These are phyloP conservation scores for Catostylus mosaicus DNA, from an alignment of 30 jellyfish, hydroid and myxozoan genomes.

Conservation along the genomic window DNA sequence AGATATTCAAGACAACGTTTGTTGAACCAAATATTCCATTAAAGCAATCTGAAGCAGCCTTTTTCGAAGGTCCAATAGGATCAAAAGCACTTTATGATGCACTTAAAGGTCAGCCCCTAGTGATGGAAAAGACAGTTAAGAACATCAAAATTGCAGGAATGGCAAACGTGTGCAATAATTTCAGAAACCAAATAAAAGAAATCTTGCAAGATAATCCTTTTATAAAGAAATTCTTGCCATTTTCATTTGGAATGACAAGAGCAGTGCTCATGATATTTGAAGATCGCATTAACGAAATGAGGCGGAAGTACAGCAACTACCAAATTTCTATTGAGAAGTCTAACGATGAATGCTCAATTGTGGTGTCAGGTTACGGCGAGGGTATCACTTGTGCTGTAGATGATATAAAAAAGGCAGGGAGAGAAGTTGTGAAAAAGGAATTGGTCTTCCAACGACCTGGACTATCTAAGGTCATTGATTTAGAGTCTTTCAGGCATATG, in stretches of 20 bases:
- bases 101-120: not conserved
- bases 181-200: not conserved
- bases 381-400: not conserved
- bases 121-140: not conserved
- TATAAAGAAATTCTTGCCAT: not conserved
- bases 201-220: constrained; percentile 25
- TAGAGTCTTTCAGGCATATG: not conserved
- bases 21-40: not conserved
- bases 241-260: constrained; percentile 13
- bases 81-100: not conserved
- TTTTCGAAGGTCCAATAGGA: not conserved
- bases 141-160: not conserved
- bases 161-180: not conserved
- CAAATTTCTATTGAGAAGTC: not conserved
- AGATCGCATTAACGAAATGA: not conserved
- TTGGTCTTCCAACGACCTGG: constrained; percentile 30
- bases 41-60: not conserved
- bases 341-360: constrained; percentile 12
- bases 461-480: not conserved
- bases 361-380: constrained; percentile 22
- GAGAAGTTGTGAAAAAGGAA: not conserved
- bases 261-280: not conserved
- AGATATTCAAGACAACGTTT: not conserved
- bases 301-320: not conserved
- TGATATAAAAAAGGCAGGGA: not conserved